Conservation (phyloP, 2,888 invertebrate species). For the Mellilla xanthometata region DNA sequence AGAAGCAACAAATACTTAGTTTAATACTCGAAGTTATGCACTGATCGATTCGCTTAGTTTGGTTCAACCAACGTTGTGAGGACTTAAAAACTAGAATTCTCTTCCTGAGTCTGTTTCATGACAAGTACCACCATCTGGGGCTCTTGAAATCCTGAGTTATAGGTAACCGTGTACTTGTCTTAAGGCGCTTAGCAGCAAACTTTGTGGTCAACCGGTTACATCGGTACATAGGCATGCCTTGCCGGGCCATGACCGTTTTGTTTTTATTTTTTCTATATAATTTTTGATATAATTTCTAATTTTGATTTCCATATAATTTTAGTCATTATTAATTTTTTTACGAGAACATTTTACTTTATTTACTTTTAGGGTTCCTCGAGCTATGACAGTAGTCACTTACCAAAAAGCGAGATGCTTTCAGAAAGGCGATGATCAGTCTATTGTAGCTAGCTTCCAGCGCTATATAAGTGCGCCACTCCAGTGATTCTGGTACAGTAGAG, state of each 20-base stretch:
- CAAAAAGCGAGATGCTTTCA: neutral
- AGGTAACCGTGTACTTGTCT: no score
- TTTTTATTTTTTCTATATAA: constrained; percentile 8
- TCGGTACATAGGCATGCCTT: constrained; percentile 9
- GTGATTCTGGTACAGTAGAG: constrained; percentile 1
- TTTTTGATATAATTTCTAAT: constrained; percentile 6
- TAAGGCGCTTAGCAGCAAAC: no score
- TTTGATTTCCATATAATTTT: constrained; percentile 1
- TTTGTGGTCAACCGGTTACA: no score
- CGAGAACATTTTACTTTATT: constrained; percentile 4
- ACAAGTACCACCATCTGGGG: no score
- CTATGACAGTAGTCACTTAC: constrained; percentile 6
- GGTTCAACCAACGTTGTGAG: no score
- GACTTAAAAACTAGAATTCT: no score
- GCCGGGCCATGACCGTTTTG: constrained; percentile 11
- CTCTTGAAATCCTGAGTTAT: no score
- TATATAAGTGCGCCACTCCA: constrained; percentile 2
- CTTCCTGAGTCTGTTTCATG: no score
- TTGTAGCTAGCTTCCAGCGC: constrained; percentile 11
- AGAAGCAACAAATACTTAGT: no score
- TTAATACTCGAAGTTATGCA: no score
- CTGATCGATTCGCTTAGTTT: no score
- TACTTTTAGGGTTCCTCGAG: constrained; percentile 20
- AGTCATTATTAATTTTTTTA: neutral
- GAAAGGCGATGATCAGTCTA: neutral